These are phyloP conservation scores for Drosophila asahinai DNA, from an alignment of 1,140 invertebrate genomes.

Conservation along the genomic window DNA sequence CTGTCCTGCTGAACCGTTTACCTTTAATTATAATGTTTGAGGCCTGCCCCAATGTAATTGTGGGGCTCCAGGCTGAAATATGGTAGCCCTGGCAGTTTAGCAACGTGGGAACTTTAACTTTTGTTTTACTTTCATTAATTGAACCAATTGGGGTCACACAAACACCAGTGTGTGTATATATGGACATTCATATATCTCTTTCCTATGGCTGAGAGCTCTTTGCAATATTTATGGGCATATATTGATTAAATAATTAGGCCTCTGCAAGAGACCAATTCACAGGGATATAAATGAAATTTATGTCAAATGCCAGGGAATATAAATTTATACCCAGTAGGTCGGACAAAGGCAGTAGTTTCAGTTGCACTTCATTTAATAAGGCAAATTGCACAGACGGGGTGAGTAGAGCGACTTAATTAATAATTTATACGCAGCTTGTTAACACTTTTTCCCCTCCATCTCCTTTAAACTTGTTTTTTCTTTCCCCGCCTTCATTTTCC, in stretches of 20 bases:
- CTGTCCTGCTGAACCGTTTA: conserved; percentile 22
- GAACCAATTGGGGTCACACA: conserved; percentile 32
- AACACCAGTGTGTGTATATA: neutral
- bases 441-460: conserved; percentile 41
- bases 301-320: conserved; percentile 51
- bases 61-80: conserved; percentile 14
- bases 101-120: conserved; percentile 64
- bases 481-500: conserved; percentile 16
- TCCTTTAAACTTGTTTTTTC: conserved; percentile 1
- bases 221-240: conserved; percentile 60
- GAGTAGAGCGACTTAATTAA: conserved; percentile 45
- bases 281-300: conserved; percentile 55
- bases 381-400: conserved; percentile 32
- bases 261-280: conserved; percentile 26
- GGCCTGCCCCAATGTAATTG: conserved; percentile 31
- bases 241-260: conserved; percentile 74
- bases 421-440: conserved; percentile 65
- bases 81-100: conserved; percentile 11
- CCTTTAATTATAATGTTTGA: conserved; percentile 40
- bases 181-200: conserved; percentile 30
- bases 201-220: conserved; percentile 14
- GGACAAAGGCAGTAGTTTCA: conserved; percentile 9
- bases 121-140: conserved; percentile 56
- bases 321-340: conserved; percentile 19
- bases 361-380: conserved; percentile 50